Evolutionary conservation across 2,888 invertebrate species (phyloP).

Genomic region (Parnassius smintheus): DNA sequence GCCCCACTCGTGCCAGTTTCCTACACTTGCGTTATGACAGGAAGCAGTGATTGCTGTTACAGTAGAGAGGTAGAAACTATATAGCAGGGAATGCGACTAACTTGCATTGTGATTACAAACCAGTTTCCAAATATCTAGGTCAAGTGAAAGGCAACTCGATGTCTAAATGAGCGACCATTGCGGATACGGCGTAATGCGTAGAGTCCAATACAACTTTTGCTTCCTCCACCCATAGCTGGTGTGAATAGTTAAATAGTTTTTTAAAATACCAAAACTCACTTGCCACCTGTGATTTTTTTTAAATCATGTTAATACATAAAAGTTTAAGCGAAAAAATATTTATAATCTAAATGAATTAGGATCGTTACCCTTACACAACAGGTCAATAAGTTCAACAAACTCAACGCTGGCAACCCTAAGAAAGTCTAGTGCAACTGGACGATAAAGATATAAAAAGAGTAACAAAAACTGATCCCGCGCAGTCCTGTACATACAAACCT

Average conservation of each 20-base stretch:
- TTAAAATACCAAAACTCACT: no score
- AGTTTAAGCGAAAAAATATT: no score
- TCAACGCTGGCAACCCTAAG: constrained; percentile 50
- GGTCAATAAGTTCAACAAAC: not conserved
- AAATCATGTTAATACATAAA: no score
- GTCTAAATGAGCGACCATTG: constrained; percentile 58
- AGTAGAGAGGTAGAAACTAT: constrained; percentile 35
- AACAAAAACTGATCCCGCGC: constrained; percentile 68
- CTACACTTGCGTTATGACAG: constrained; percentile 33
- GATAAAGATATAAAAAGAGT: constrained; percentile 60
- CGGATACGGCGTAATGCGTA: constrained; percentile 45
- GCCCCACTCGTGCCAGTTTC: constrained; percentile 1
- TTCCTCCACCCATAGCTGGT: constrained; percentile 21
- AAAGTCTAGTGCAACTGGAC: constrained; percentile 67
- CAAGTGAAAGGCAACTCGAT: constrained; percentile 76
- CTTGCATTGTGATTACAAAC: constrained; percentile 70
- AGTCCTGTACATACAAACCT: constrained; percentile 45
- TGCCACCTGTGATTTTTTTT: no score
- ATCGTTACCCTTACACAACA: no score
- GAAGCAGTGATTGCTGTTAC: constrained; percentile 44
- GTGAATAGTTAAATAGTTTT: not conserved
- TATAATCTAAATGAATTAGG: no score
- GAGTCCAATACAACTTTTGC: constrained; percentile 20
- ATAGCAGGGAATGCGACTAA: constrained; percentile 42
- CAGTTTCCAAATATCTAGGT: constrained; percentile 78